Percentiles rank a stretch among this genome's conserved stretches.
Conservation (phyloP, 2,888 invertebrate species). For the Cephonodes hylas region DNA sequence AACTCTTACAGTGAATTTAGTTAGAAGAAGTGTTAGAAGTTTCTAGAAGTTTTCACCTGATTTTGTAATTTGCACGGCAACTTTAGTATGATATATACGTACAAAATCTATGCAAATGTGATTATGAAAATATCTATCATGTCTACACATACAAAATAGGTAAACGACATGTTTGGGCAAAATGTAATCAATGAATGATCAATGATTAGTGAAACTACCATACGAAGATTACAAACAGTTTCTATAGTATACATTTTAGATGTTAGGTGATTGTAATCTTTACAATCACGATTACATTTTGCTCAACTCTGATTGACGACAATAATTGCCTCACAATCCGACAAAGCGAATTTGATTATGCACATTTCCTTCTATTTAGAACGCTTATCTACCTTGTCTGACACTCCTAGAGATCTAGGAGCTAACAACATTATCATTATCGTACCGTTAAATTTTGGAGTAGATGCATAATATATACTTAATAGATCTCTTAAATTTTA, state of each 20-base stretch:
- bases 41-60: neutral
- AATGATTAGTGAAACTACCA: too few species aligned
- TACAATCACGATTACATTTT: too few species aligned
- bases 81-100: constrained; percentile 16
- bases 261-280: too few species aligned
- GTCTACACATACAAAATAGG: constrained; percentile 23
- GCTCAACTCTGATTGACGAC: too few species aligned
- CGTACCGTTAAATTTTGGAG: neutral
- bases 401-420: neutral
- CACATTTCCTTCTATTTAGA: neutral
- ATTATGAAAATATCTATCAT: constrained; percentile 37
- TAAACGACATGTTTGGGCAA: too few species aligned
- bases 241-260: too few species aligned
- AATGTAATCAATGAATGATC: too few species aligned
- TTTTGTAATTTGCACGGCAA: neutral
- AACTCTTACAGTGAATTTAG: neutral
- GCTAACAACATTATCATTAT: neutral
- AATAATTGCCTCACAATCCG: neutral
- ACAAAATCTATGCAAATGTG: constrained; percentile 36
- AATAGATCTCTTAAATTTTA: too few species aligned
- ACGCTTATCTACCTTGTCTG: neutral
- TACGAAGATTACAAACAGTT: too few species aligned
- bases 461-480: neutral
- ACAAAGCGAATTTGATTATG: neutral
- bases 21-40: too few species aligned